Conservation (phyloP, 2,888 invertebrate species). For the Tuta absoluta region DNA sequence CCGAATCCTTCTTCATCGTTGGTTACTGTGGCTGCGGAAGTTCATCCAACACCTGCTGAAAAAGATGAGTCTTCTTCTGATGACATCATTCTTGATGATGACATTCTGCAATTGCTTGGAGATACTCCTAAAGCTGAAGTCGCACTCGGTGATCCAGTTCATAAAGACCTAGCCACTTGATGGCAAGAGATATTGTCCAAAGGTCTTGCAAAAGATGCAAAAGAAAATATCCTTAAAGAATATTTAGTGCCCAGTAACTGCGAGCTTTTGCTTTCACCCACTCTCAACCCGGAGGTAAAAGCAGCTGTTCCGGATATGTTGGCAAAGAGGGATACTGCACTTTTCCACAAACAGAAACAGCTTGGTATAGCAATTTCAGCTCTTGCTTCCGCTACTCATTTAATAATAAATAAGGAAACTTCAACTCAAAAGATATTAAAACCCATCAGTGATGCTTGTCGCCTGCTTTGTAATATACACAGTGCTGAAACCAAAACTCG, state of each 20-base stretch:
- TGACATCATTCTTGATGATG: no score
- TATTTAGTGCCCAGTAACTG: slow-evolving; percentile 28
- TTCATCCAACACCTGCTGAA: no score
- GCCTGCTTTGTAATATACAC: no score
- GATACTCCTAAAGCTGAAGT: slow-evolving; percentile 23
- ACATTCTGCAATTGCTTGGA: slow-evolving; percentile 20
- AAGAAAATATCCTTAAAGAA: slow-evolving; percentile 23
- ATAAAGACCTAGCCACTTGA: no score
- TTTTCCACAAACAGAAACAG: slow-evolving; percentile 25
- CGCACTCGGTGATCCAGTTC: slow-evolving; percentile 4
- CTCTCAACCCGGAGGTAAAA: slow-evolving; percentile 28
- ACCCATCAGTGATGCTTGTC: background rate
- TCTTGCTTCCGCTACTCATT: slow-evolving; percentile 20
- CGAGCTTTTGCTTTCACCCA: slow-evolving; percentile 20
- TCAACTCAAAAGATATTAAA: background rate
- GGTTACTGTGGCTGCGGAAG: no score
- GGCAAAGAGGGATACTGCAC: slow-evolving; percentile 18
- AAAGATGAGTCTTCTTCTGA: no score
- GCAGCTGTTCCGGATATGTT: slow-evolving; percentile 19
- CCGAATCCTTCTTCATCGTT: no score
- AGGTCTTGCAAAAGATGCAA: slow-evolving; percentile 26
- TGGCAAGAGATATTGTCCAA: no score
- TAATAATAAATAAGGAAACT: background rate
- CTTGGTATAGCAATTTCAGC: slow-evolving; percentile 23
- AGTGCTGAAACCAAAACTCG: background rate